Percentiles rank a stretch among this genome's conserved stretches.
Evolutionary conservation across 2,797 vertebrate species (phyloP).

Genomic region (Merluccius polli): DNA sequence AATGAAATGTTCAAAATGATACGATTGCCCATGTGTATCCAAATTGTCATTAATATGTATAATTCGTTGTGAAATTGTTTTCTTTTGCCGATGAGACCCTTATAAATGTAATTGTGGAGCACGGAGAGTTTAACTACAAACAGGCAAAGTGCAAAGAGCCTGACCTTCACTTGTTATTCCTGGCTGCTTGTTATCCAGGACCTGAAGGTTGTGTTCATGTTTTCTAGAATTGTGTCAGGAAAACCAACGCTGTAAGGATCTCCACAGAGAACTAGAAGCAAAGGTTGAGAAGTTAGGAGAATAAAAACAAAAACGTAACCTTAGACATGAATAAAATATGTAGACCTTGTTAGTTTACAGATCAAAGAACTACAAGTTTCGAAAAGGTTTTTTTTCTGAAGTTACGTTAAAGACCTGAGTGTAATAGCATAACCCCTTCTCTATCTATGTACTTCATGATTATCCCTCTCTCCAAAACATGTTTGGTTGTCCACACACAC

Average conservation of each 20-base stretch:
- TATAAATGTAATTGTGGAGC: neutral
- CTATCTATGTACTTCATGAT: slow-evolving; percentile 64
- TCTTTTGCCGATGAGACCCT: neutral
- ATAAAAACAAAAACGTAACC: neutral
- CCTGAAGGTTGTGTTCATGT: neutral
- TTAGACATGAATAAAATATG: neutral
- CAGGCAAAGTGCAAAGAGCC: slow-evolving; percentile 23
- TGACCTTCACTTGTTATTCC: neutral
- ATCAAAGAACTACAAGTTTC: neutral
- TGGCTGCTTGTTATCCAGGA: slow-evolving; percentile 1
- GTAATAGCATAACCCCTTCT: slow-evolving; percentile 65
- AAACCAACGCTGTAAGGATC: neutral
- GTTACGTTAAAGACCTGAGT: slow-evolving; percentile 65
- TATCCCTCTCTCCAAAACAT: slow-evolving; percentile 68
- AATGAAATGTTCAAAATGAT: neutral
- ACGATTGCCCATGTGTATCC: neutral
- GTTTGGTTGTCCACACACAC: slow-evolving; percentile 63
- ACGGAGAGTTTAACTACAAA: neutral
- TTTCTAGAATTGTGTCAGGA: neutral
- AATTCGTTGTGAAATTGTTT: neutral
- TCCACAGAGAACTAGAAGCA: neutral
- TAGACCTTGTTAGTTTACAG: neutral
- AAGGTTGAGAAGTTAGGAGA: neutral
- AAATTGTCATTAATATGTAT: neutral
- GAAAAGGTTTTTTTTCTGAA: neutral